Conservation (phyloP, 2,888 invertebrate species). For the Himalopsyche tibetana region DNA sequence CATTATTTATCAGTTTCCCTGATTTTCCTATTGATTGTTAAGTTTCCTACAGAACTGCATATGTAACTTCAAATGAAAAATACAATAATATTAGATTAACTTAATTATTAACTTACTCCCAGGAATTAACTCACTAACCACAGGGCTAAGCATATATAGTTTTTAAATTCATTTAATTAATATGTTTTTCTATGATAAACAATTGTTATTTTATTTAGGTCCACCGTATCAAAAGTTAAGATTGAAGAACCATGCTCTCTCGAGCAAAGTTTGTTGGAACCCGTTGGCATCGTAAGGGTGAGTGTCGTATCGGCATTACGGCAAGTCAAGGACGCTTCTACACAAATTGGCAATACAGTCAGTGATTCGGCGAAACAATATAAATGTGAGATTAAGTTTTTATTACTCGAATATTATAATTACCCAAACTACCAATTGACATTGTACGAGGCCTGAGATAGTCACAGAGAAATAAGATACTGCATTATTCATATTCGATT, state of each 20-base stretch:
- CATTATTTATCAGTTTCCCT: too few species aligned
- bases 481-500: too few species aligned
- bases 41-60: too few species aligned
- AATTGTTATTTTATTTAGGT: conserved; percentile 48
- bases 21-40: too few species aligned
- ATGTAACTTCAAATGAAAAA: too few species aligned
- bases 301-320: conserved; percentile 54
- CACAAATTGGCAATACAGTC: conserved; percentile 48
- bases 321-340: conserved; percentile 50
- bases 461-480: too few species aligned
- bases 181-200: neutral
- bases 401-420: neutral
- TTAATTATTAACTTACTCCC: too few species aligned
- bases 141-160: too few species aligned
- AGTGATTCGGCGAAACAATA: conserved; percentile 60
- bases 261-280: conserved; percentile 61
- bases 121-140: too few species aligned
- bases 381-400: conserved; percentile 52
- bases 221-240: conserved; percentile 60
- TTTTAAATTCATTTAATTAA: too few species aligned
- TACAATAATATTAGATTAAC: too few species aligned
- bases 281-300: conserved; percentile 54
- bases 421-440: neutral
- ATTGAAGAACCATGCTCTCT: conserved; percentile 56
- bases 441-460: too few species aligned